phyloP scores from a whole-genome alignment of 2,888 invertebrate species.

The Bimastos eiseni region DNA sequence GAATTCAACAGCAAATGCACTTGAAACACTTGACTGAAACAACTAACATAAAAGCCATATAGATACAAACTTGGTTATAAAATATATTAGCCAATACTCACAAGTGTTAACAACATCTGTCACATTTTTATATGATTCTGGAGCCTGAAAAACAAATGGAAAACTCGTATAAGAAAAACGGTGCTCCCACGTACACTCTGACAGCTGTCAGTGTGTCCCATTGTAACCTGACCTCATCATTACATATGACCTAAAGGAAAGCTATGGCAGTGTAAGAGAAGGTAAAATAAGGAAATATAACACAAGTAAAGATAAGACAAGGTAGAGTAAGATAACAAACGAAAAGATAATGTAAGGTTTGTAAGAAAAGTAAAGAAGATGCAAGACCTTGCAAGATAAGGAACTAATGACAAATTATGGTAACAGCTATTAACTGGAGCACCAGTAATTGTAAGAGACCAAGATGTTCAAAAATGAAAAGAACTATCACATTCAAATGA shows the following conservation, averaged over 20 bases:
- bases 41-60: not conserved
- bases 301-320: not conserved
- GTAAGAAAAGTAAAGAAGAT: too few species aligned
- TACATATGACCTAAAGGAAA: not conserved
- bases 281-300: not conserved
- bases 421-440: not conserved
- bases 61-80: not conserved
- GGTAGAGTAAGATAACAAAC: not conserved
- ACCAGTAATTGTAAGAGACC: not conserved
- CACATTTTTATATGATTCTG: slow-evolving; percentile 98
- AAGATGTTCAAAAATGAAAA: not conserved
- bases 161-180: not conserved
- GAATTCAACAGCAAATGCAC: not conserved
- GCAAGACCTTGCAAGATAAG: too few species aligned
- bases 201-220: not conserved
- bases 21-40: not conserved
- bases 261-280: not conserved
- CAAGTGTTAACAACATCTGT: slow-evolving; percentile 99
- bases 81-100: slow-evolving; percentile 47
- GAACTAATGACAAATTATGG: too few species aligned
- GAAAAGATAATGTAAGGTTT: too few species aligned
- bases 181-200: not conserved
- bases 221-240: not conserved
- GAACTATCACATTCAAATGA: not conserved
- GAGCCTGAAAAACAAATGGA: slow-evolving; percentile 68